Conservation (phyloP, 2,888 invertebrate species). For the Icerya purchasi region DNA sequence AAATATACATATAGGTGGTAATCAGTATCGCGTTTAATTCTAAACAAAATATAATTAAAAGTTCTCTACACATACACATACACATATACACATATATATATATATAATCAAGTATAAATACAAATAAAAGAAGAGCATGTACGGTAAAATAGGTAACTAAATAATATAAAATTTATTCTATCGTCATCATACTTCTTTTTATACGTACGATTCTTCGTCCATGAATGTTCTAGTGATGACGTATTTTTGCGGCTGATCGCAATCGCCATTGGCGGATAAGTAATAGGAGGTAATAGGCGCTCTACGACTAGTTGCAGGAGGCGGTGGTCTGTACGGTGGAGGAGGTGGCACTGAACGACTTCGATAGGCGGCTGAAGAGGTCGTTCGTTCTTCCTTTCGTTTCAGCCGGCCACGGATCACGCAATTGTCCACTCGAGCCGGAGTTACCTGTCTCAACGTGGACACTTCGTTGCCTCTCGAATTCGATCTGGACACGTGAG, state of each 20-base stretch:
- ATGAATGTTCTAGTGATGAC: conserved; percentile 20
- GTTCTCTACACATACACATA: too few species aligned
- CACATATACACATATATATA: too few species aligned
- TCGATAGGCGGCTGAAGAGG: conserved; percentile 19
- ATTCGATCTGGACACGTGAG: conserved; percentile 28
- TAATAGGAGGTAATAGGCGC: conserved; percentile 24
- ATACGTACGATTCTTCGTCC: conserved; percentile 25
- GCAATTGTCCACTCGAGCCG: conserved; percentile 22
- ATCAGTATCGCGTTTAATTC: too few species aligned
- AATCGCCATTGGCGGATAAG: conserved; percentile 20
- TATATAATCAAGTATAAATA: too few species aligned
- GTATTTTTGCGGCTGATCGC: conserved; percentile 21
- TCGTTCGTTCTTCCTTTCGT: conserved; percentile 20
- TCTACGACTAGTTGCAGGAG: conserved; percentile 20
- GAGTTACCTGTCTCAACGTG: conserved; percentile 1
- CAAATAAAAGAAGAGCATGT: too few species aligned
- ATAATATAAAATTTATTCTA: too few species aligned
- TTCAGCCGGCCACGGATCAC: conserved; percentile 21
- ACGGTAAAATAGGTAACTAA: too few species aligned
- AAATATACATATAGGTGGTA: too few species aligned
- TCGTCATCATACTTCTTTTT: too few species aligned
- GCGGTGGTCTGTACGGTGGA: conserved; percentile 22
- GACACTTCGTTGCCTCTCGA: conserved; percentile 27
- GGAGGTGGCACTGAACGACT: conserved; percentile 20
- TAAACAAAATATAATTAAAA: too few species aligned